phyloP scores from a whole-genome alignment of 2,113 vertebrate species.

The Peromyscus maniculatus region DNA sequence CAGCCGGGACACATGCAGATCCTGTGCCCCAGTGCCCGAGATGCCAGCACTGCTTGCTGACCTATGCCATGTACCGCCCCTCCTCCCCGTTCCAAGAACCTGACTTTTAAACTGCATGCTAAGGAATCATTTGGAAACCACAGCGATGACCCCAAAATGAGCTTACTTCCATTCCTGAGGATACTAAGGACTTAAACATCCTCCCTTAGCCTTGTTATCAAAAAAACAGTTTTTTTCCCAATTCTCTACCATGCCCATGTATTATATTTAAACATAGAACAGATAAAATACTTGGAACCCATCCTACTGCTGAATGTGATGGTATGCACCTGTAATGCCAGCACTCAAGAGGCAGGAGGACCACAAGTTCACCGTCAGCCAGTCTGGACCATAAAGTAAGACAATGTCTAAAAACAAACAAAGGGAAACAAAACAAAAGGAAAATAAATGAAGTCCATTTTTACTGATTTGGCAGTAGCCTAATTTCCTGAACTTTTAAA shows the following conservation, averaged over 20 bases:
- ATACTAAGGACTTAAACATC: not conserved
- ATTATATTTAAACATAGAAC: not conserved
- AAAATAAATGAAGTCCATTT: not conserved
- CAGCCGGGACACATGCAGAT: not conserved
- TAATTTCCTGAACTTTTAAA: not conserved
- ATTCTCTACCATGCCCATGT: not conserved
- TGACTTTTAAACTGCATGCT: not conserved
- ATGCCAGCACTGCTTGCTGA: not conserved
- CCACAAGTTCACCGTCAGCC: not conserved
- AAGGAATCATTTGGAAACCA: not conserved
- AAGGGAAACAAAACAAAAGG: not conserved
- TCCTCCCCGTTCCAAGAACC: not conserved
- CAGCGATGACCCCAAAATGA: not conserved
- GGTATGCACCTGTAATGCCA: not conserved
- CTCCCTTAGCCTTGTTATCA: not conserved
- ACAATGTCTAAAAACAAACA: not conserved
- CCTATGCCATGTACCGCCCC: not conserved
- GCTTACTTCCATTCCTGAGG: constrained; percentile 22
- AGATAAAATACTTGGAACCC: not conserved
- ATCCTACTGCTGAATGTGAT: not conserved
- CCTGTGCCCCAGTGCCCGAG: not conserved
- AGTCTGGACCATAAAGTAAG: not conserved
- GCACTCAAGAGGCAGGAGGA: not conserved
- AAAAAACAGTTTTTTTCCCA: not conserved
- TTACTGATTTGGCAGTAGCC: not conserved